phyloP scores from a whole-genome alignment of 2,797 vertebrate genomes.

The Sebastes hubbsi region DNA sequence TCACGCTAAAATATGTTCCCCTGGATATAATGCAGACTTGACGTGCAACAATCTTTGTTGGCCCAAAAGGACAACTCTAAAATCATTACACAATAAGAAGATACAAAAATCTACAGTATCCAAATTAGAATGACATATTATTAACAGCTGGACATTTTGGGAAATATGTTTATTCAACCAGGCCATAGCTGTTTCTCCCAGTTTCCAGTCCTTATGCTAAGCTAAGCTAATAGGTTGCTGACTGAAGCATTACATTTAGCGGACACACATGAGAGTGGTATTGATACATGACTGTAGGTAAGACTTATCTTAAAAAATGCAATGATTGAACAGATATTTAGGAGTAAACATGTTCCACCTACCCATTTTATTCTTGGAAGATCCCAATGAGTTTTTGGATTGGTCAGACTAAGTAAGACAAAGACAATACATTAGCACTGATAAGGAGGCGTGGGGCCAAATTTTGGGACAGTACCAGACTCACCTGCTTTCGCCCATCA shows the following conservation, averaged over 20 bases:
- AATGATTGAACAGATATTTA: not conserved
- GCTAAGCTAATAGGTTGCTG: not conserved
- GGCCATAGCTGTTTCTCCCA: not conserved
- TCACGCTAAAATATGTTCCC: not conserved
- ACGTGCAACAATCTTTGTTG: not conserved
- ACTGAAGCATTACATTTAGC: not conserved
- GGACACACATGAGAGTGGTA: not conserved
- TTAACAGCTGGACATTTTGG: not conserved
- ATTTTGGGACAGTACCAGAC: not conserved
- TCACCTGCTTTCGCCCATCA: conserved; percentile 70
- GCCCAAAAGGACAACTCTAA: not conserved
- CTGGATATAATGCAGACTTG: not conserved
- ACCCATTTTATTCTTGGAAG: conserved; percentile 83
- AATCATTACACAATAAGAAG: not conserved
- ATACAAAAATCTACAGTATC: not conserved
- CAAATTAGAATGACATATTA: not conserved
- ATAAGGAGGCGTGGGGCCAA: not conserved
- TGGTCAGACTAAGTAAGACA: conserved; percentile 75
- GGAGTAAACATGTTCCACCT: conserved; percentile 32
- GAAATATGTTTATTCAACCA: not conserved
- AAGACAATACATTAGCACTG: conserved; percentile 13
- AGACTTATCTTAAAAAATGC: not conserved
- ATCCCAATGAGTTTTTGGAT: conserved; percentile 69
- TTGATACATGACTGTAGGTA: not conserved
- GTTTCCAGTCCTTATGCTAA: not conserved